Conservation (phyloP, 2,797 vertebrate species). For the Ctenopoma kingsleyae region DNA sequence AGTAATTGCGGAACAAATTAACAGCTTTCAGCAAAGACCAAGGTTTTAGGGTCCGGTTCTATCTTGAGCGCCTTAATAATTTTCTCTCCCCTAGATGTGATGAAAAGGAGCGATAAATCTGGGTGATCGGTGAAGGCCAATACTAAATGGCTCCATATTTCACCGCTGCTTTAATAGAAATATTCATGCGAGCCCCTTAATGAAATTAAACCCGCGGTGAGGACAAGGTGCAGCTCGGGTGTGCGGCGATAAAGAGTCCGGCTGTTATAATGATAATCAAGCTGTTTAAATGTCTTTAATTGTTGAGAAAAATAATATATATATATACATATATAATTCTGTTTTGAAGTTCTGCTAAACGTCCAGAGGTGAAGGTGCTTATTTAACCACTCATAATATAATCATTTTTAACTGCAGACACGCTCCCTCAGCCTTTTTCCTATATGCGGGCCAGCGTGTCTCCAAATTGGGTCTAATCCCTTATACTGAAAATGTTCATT, state of each 20-base stretch:
- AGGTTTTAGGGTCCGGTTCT: slow-evolving; percentile 91
- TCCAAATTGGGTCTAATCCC: too few species aligned
- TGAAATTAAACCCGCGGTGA: slow-evolving; percentile 96
- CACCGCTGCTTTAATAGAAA: slow-evolving; percentile 99
- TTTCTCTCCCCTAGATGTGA: slow-evolving; percentile 95
- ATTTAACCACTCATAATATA: slow-evolving; percentile 31
- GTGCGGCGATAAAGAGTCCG: slow-evolving; percentile 67
- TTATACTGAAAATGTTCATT: not conserved
- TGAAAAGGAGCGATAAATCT: slow-evolving; percentile 99
- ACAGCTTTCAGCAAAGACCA: slow-evolving; percentile 96
- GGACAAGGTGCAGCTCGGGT: slow-evolving; percentile 57
- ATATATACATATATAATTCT: slow-evolving; percentile 34
- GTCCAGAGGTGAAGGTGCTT: slow-evolving; percentile 33
- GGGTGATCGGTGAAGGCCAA: slow-evolving; percentile 96
- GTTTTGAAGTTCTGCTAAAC: slow-evolving; percentile 4
- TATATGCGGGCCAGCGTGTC: too few species aligned
- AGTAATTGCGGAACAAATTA: slow-evolving; percentile 98
- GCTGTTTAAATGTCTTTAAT: slow-evolving; percentile 44
- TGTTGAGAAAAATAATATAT: slow-evolving; percentile 31
- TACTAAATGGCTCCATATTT: slow-evolving; percentile 99
- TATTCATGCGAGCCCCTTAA: slow-evolving; percentile 97
- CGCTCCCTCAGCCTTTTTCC: not conserved
- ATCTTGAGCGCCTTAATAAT: slow-evolving; percentile 95
- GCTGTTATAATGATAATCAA: slow-evolving; percentile 52
- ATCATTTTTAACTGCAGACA: slow-evolving; percentile 6